A percentile compares a stretch with the other conserved stretches of the same genome.
These are phyloP conservation scores for Drosophila macrospina DNA, from an alignment of 2,888 invertebrate genomes.

Conservation along the genomic window DNA sequence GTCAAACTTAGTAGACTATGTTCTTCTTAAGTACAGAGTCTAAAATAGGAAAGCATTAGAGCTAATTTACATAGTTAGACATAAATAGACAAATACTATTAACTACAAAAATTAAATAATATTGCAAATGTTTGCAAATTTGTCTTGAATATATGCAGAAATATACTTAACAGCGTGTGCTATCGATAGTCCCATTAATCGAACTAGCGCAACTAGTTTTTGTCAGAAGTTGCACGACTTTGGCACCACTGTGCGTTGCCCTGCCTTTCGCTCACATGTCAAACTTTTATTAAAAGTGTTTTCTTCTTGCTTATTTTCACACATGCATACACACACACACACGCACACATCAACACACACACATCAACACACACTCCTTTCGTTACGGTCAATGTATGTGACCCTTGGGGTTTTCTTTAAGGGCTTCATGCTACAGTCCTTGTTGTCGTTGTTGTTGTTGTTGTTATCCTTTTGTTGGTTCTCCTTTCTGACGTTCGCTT, in stretches of 20 bases:
- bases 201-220: too few relatives aligned
- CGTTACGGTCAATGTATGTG: conserved; percentile 47
- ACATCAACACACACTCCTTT: conserved; percentile 5
- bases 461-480: not conserved
- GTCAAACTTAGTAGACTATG: too few relatives aligned
- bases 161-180: too few relatives aligned
- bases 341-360: conserved; percentile 1
- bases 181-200: too few relatives aligned
- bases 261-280: conserved; percentile 41
- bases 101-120: too few relatives aligned
- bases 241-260: conserved; percentile 40
- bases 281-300: conserved; percentile 67
- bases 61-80: too few relatives aligned
- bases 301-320: conserved; percentile 54
- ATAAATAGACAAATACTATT: too few relatives aligned
- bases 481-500: conserved; percentile 30
- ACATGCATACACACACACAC: conserved; percentile 21
- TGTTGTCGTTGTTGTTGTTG: conserved; percentile 6
- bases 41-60: too few relatives aligned
- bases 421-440: conserved; percentile 12
- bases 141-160: too few relatives aligned
- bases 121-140: too few relatives aligned
- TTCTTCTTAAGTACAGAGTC: too few relatives aligned
- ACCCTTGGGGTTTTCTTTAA: conserved; percentile 42
- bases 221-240: too few relatives aligned